Conservation (phyloP, 2,113 vertebrate genomes). For the Dicerorhinus sumatrensis region DNA sequence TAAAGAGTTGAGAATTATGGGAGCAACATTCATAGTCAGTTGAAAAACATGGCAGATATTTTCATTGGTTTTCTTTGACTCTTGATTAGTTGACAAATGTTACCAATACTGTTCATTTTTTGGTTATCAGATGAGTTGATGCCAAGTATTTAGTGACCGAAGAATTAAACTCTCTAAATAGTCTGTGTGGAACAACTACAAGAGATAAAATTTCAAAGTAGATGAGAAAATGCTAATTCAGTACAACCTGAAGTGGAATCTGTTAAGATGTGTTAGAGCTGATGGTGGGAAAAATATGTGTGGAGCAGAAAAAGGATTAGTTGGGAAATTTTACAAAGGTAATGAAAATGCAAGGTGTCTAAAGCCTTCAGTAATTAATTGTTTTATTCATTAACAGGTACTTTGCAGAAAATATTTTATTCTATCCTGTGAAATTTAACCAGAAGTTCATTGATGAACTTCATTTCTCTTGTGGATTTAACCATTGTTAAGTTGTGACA, state of each 20-base stretch:
- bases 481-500: neutral
- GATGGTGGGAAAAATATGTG: too few species aligned
- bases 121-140: neutral
- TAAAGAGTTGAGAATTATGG: neutral
- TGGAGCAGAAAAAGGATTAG: neutral
- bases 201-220: neutral
- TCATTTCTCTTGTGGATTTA: neutral
- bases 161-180: neutral
- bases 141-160: neutral
- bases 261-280: too few species aligned
- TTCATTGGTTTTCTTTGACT: neutral
- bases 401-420: neutral
- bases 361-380: neutral
- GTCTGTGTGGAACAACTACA: neutral
- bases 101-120: neutral
- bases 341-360: neutral
- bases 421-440: neutral
- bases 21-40: neutral
- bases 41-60: neutral
- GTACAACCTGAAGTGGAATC: too few species aligned
- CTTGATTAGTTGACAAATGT: neutral
- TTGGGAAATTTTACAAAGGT: neutral
- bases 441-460: neutral
- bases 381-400: neutral
- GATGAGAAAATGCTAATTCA: neutral